Base-by-base conservation (phyloP, 2,888 invertebrate species). In the Psylliodes chrysocephalus region DNA sequence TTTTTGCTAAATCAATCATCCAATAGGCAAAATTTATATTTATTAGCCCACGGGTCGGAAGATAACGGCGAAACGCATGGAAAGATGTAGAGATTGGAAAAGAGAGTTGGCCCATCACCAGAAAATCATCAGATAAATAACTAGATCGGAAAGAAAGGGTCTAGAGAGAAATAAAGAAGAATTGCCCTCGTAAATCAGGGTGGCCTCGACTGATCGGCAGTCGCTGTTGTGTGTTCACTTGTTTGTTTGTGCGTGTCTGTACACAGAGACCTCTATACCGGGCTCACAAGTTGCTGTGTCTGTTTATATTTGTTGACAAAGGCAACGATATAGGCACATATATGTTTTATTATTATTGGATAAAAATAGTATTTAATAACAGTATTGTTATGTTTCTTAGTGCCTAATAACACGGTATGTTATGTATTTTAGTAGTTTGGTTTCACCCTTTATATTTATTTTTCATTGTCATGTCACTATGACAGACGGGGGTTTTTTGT, bases 101-200 rank as follows among this genome's bases (percentile, higher is more conserved):
- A 40, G 49, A 33, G 49, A 57, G 54, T 57, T 40, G 51, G 53
- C 55, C 76, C 75, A 67, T 68, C 65, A 63, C 65, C 52, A 67
- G 67, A 54, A 63, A 67, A 74, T 72, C 77, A 78, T 79, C 74
- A 74, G 79, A 81, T 81, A 80, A 81, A 80, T 79, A 79, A 79
- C 77, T 77, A 75, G 74, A 79, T 77, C 73, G 76, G 77, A 72
- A 72, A 62, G 63, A 66, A 59, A 44, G 64, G 63, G 66, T 62
- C 66, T 75, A 77, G 81, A 82, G 81, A 82, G 81, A 82, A 81
- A 82, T 82, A 82, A 82, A 82, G 82, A 82, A 77, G 81, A 81
- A 82, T 82, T 82, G 81, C 77, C 75, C 75, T 80, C 78, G 82
- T 82, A 82, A 82, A 82, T 82, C 82, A 82, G 80, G 75, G 71